phyloP scores from a whole-genome alignment of 2,113 vertebrate genomes.

The Collichthys lucidus region DNA sequence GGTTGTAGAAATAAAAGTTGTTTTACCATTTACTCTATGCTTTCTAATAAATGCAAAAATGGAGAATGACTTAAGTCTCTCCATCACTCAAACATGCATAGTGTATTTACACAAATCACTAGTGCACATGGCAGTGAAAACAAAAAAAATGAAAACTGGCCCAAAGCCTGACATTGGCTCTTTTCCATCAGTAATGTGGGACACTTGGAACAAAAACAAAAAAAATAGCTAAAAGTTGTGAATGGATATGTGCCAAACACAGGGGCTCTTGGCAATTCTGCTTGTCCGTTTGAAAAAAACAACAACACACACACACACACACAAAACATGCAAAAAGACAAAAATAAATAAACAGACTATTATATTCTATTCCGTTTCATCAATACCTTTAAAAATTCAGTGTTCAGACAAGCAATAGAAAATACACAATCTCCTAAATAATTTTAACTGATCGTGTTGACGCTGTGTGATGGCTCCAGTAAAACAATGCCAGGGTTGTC shows the following conservation, averaged over 20 bases:
- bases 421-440: background rate
- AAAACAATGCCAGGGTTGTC: background rate
- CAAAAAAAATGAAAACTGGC: slow-evolving; percentile 55
- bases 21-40: background rate
- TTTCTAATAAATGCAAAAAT: background rate
- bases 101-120: slow-evolving; percentile 23
- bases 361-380: background rate
- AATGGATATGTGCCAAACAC: slow-evolving; percentile 65
- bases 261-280: slow-evolving; percentile 55
- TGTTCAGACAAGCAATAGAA: background rate
- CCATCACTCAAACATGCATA: background rate
- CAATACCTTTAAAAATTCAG: background rate
- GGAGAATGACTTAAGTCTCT: background rate
- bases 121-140: slow-evolving; percentile 35
- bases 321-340: background rate
- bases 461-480: background rate
- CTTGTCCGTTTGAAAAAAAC: slow-evolving; percentile 26
- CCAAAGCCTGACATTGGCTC: slow-evolving; percentile 59
- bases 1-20: too few species aligned
- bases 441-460: background rate
- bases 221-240: slow-evolving; percentile 62
- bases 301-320: background rate
- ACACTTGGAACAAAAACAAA: slow-evolving; percentile 65
- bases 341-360: too few species aligned
- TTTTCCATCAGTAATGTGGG: slow-evolving; percentile 69